Conservation (phyloP, 2,888 invertebrate species). For the Leptopterna dolabrata region DNA sequence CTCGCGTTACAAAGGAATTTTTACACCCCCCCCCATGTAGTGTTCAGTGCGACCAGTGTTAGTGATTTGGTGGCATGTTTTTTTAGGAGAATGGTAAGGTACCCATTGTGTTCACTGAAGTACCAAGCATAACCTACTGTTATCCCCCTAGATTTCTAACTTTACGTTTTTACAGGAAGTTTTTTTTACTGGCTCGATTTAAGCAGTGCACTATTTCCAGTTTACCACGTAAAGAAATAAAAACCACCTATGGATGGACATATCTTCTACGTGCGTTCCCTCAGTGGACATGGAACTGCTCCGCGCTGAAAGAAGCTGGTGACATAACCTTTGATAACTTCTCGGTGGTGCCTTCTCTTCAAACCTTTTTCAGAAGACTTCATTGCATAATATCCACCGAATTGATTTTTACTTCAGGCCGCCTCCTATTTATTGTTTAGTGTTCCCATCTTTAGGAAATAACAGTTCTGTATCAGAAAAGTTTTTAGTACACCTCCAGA, state of each 20-base stretch:
- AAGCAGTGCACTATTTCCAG: neutral
- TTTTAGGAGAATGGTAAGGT: neutral
- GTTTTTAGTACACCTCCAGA: too few relatives aligned
- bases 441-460: too few relatives aligned
- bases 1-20: neutral
- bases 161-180: constrained; percentile 16
- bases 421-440: too few relatives aligned
- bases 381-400: too few relatives aligned
- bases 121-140: neutral
- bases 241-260: neutral
- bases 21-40: neutral
- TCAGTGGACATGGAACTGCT: neutral
- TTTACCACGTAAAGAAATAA: neutral
- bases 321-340: too few relatives aligned
- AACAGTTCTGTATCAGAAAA: too few relatives aligned
- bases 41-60: neutral
- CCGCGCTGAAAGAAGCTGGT: too few relatives aligned
- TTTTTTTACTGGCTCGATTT: neutral
- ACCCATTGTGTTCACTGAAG: constrained; percentile 26
- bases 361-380: too few relatives aligned
- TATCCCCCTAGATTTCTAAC: constrained; percentile 13
- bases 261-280: neutral
- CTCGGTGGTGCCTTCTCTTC: too few relatives aligned
- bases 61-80: neutral
- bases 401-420: too few relatives aligned